Conservation (phyloP, 2,888 invertebrate genomes). For the Acutogordius australiensis region DNA sequence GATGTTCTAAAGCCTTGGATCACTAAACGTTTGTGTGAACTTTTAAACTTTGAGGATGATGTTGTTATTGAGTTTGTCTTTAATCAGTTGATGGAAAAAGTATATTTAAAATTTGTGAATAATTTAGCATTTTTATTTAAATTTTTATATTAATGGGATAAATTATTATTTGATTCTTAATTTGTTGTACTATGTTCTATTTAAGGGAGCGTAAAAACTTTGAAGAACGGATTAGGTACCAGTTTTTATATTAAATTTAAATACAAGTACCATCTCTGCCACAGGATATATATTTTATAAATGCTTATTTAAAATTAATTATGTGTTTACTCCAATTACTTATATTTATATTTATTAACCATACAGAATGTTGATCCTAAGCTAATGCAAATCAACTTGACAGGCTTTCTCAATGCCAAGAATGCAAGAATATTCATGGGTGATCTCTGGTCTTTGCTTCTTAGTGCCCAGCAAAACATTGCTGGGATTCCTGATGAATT, state of each 20-base stretch:
- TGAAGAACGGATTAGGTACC: too few species aligned
- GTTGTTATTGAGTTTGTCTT: constrained; percentile 94
- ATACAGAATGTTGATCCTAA: constrained; percentile 47
- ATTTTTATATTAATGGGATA: too few species aligned
- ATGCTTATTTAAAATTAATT: too few species aligned
- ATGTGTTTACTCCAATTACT: too few species aligned
- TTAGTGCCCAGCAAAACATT: constrained; percentile 75
- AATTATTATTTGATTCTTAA: too few species aligned
- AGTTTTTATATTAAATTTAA: too few species aligned
- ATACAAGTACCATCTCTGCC: too few species aligned
- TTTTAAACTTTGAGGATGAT: constrained; percentile 88
- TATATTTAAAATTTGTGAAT: constrained; percentile 29
- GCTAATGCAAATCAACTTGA: constrained; percentile 97
- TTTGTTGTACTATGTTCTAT: too few species aligned
- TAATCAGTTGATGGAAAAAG: constrained; percentile 72
- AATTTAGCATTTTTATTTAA: too few species aligned
- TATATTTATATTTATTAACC: constrained; percentile 33
- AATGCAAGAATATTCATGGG: constrained; percentile 89
- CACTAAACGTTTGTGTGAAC: constrained; percentile 70
- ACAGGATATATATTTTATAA: too few species aligned
- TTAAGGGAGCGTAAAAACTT: too few species aligned
- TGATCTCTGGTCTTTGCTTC: constrained; percentile 71
- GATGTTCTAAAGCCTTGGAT: constrained; percentile 98
- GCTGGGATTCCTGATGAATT: constrained; percentile 78
- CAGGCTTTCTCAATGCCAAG: constrained; percentile 87